Base-by-base conservation (phyloP, 2,888 invertebrate species). In the Adela reaumurella region DNA sequence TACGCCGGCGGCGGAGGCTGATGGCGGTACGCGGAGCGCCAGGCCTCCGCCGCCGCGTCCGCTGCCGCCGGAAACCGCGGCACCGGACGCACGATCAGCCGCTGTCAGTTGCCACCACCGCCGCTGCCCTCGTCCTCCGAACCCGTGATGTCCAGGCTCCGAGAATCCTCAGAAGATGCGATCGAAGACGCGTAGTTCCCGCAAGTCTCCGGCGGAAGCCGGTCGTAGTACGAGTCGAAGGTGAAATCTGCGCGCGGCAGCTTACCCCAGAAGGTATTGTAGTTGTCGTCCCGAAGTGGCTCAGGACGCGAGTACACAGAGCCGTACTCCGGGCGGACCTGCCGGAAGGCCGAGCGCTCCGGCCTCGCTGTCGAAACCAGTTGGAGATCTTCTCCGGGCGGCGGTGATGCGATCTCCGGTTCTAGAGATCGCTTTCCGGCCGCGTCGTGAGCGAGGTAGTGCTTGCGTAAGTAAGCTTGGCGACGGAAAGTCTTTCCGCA, bases 401-500 rank as follows among this genome's bases (percentile, higher is more conserved):
- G 35, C 2, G n/a, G 45, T 19, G 45, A 17, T 45, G 50, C 48
- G 11, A 45, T 42, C 43, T 73, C 72, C 3, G 45, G 60, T 2
- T 71, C 76, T 3, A 35, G 11, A 3, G 35, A 35, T 3, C 35
- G 11, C 35, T 35, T 35, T 8, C 35, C 35, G 0, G 70, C 65
- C 48, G 70, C 70, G 1, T 80, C 78, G 51, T 81, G 81, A 0
- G 79, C 76, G 2, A 72, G 53, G n/a, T 76, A 62, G 54, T 81
- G 81, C 56, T 85, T 85, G 59, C 80, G 81, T 2, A 85, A 59
- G 55, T 84, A 85, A 1, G 79, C 73, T 50, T 76, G 84, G 59
- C 84, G 67, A 46, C 84, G 63, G 61, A 85, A 85, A 50, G 82
- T 58, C 56, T 84, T 84, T 44, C 84, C 84, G 55, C 85, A 85